Base-by-base conservation (phyloP, 2,888 invertebrate species). In the Podabrus alpinus region DNA sequence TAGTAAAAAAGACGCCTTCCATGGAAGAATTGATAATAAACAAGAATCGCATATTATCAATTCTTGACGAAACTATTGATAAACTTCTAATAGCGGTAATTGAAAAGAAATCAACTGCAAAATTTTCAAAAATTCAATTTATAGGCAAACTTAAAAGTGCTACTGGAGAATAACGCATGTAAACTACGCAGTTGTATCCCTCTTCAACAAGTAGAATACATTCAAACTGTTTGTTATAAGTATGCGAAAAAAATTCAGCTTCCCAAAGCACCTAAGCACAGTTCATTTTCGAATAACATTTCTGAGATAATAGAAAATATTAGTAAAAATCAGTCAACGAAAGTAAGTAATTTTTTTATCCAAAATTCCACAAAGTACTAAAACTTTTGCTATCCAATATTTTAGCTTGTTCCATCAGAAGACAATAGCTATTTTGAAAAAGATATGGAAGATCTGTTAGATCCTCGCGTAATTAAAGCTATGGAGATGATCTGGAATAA, bases 41-140 rank as follows among this genome's bases (percentile, higher is more conserved):
- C 11, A 24, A 10, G 77, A 77, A 1, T 79, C 88, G 88, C 82
- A 24, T 84, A 86, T 0, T 87, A 87, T 0, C 88, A 88, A n/a
- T 76, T 17, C 68, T 74, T 7, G 62, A 61, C 16, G 29, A 17
- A 19, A 61, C 67, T 0, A 66, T 74, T 5, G 16, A 29, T 13
- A 69, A 71, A 62, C 69, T 69, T 19, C 17, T 69, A 61, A n/a
- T 72, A 17, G 59, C 64, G 9, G 74, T 66, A 69, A 70, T 21
- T 61, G 10, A 16, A 61, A 17, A 10, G 11, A 61, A 15, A 9
- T 9, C 15, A 15, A 10, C 15, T 60, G n/a, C 1, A 17, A 9
- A 61, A 13, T 17, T 15, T 61, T 61, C 0, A 61, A 16, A 61
- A 13, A 11, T 21, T 15, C 0, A 15, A 13, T 21, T 69, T 69